These are phyloP conservation scores for Norana najaformis DNA, from an alignment of 2,888 invertebrate genomes.

Conservation along the genomic window DNA sequence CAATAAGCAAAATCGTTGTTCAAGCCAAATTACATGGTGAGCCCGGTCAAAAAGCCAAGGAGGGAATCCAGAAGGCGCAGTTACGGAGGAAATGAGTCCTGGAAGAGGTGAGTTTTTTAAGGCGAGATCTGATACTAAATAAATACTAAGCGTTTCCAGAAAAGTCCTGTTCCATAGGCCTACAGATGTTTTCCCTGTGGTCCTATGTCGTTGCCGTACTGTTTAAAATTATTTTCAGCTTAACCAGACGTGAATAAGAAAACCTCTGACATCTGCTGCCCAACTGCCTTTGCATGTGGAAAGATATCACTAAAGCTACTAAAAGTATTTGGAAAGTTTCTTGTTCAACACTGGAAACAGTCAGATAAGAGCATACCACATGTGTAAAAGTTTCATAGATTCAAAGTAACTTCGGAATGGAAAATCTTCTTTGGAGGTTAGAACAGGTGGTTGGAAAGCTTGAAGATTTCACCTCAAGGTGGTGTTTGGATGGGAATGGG, in stretches of 20 bases:
- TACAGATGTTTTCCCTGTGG: neutral
- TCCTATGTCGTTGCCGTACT: neutral
- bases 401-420: neutral
- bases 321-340: neutral
- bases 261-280: neutral
- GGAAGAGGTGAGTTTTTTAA: too few relatives aligned
- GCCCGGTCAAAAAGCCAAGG: too few relatives aligned
- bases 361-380: neutral
- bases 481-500: neutral
- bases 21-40: too few relatives aligned
- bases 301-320: neutral
- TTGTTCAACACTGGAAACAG: neutral
- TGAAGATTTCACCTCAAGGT: neutral
- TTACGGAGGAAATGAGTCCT: too few relatives aligned
- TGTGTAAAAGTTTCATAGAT: neutral
- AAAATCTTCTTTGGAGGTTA: neutral
- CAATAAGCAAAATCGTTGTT: too few relatives aligned
- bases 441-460: conserved; percentile 8
- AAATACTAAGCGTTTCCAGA: too few relatives aligned
- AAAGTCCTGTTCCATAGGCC: too few relatives aligned
- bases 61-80: too few relatives aligned
- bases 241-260: neutral
- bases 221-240: neutral
- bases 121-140: too few relatives aligned
- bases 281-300: neutral